These are phyloP conservation scores for Torymus tubicola DNA, from an alignment of 2,888 invertebrate species.

Conservation along the genomic window DNA sequence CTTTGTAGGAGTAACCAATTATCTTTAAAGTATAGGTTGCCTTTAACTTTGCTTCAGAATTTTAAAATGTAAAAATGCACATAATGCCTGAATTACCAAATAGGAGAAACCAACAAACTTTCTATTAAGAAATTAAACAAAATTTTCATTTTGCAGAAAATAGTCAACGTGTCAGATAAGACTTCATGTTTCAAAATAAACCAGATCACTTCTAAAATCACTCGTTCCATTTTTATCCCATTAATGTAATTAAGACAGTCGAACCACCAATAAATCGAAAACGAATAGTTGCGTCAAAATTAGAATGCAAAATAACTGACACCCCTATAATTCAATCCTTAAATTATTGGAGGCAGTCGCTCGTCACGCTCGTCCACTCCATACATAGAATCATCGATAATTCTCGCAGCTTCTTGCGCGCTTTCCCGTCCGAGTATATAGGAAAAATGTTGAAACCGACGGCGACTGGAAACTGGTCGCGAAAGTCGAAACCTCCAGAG, in stretches of 20 bases:
- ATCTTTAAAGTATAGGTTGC: slow-evolving; percentile 35
- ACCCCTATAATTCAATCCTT: slow-evolving; percentile 27
- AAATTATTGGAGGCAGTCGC: slow-evolving; percentile 7
- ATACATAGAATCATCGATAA: slow-evolving; percentile 32
- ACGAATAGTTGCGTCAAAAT: slow-evolving; percentile 9
- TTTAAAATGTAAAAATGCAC: neutral
- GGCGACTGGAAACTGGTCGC: too few species aligned
- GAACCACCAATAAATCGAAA: slow-evolving; percentile 14
- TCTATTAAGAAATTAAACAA: neutral
- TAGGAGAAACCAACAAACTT: slow-evolving; percentile 11
- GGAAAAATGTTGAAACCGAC: neutral
- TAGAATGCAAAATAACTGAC: slow-evolving; percentile 41
- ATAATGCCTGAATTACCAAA: neutral
- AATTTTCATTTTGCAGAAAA: neutral
- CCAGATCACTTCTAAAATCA: neutral
- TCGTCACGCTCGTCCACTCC: slow-evolving; percentile 6
- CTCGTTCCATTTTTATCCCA: neutral
- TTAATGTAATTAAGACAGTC: slow-evolving; percentile 36
- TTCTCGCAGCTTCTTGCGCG: slow-evolving; percentile 8
- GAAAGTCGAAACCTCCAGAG: neutral
- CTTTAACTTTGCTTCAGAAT: neutral
- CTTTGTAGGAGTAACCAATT: slow-evolving; percentile 28
- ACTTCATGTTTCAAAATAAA: too few species aligned
- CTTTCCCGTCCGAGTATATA: neutral
- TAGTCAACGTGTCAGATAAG: too few species aligned